phyloP scores from a whole-genome alignment of 2,888 invertebrate species.

The Acanthosepion esculentum region DNA sequence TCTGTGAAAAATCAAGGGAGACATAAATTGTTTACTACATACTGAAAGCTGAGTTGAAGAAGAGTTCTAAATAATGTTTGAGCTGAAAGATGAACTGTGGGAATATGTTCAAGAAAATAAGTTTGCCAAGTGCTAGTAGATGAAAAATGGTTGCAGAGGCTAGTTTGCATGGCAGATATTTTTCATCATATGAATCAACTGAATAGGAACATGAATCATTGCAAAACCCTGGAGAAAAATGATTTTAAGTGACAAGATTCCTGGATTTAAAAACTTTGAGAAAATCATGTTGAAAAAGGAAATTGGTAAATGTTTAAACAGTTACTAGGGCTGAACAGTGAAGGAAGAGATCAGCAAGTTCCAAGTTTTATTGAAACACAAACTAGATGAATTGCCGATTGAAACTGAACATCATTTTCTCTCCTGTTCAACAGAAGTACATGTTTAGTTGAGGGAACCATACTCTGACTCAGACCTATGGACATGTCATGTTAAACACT shows the following conservation, averaged over 20 bases:
- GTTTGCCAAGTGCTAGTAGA: constrained; percentile 37
- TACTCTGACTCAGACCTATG: not conserved
- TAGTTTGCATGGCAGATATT: not conserved
- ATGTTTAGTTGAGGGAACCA: constrained; percentile 38
- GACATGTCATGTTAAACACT: too few relatives aligned
- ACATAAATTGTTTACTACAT: not conserved
- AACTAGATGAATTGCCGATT: not conserved
- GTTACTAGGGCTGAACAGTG: not conserved
- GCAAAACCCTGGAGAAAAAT: constrained; percentile 23
- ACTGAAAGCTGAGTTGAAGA: not conserved
- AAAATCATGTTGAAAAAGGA: constrained; percentile 44
- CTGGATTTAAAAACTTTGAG: not conserved
- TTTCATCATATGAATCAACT: constrained; percentile 41
- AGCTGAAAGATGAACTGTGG: too few relatives aligned
- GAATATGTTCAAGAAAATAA: not conserved
- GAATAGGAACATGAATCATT: constrained; percentile 34
- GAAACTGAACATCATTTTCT: not conserved
- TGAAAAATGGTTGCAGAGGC: constrained; percentile 13
- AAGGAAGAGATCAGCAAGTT: not conserved
- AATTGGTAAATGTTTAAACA: not conserved
- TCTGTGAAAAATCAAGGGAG: not conserved
- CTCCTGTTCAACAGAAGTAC: not conserved
- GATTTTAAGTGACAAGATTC: not conserved
- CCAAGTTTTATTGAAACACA: constrained; percentile 39
- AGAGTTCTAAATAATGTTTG: too few relatives aligned